Base-by-base conservation (phyloP, 1,140 invertebrate species). In the Drosophila leontia region DNA sequence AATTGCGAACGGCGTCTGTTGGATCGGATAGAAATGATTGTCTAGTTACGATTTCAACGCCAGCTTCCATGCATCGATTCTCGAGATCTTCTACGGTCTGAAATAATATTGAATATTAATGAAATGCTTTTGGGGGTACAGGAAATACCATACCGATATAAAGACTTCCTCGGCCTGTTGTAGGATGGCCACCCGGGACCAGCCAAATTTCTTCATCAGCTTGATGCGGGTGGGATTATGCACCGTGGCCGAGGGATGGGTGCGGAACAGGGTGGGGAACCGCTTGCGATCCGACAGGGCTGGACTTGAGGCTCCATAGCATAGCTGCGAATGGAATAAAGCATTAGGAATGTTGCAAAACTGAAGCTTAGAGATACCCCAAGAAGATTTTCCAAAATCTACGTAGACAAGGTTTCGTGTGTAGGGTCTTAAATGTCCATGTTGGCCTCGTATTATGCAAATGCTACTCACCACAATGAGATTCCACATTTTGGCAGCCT, bases 401-500 rank as follows among this genome's bases (percentile, higher is more conserved):
- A 9, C 19, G 4, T 37, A 15, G 0, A 23, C 23, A 23, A 17
- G 1, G 17, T 15, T 23, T 19, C 7, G 19, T 55, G 51, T 39
- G 0, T 39, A 11, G 4, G 13, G 1, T 26, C 35, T 26, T 7
- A 56, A 56, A 56, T 39, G 39, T 19, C 35, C 35, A 3, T 56
- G 53, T n/a, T 39, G 53, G 26, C 23, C 45, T 44, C 11, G 37
- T 39, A 51, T 61, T 69, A 67, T 57, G 45, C 74, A 75, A 75
- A 51, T 90, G 65, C 37, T 45, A 95, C 97, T 96, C 94, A 99
- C 98, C 94, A 99, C 99, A 90, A 99, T 97, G 44, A 99, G 94
- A 94, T 99, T 99, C 99, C 99, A 99, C 97, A 99, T 99, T 94
- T 99, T 99, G 32, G 99, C 99, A 35, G 99, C 98, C 94, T 99